Evolutionary conservation across 2,797 vertebrate genomes (phyloP).

Genomic region (Amblyraja radiata): DNA sequence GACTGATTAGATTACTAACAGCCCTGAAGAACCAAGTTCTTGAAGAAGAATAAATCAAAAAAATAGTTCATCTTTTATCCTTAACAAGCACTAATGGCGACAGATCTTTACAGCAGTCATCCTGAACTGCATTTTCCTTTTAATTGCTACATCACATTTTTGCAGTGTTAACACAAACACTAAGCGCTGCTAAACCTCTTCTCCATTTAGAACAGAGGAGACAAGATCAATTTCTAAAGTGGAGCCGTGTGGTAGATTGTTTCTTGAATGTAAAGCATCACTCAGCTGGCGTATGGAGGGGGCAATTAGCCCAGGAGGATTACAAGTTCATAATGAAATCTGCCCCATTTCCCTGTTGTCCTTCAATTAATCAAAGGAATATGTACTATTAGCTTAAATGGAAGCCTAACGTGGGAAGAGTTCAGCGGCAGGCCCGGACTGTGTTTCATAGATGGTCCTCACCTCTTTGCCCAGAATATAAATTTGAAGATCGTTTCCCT

Average conservation of each 20-base stretch:
- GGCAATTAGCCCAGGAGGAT: neutral
- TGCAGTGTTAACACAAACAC: neutral
- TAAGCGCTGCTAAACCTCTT: neutral
- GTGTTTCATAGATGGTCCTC: neutral
- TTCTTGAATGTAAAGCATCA: neutral
- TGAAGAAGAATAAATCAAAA: conserved; percentile 22
- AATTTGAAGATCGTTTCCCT: neutral
- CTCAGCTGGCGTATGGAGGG: too few species aligned
- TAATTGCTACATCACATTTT: neutral
- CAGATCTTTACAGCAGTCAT: conserved; percentile 12
- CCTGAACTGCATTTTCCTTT: conserved; percentile 1
- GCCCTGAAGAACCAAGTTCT: neutral
- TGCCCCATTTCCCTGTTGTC: neutral
- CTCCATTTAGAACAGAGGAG: neutral
- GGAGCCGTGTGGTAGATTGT: neutral
- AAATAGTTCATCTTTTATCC: conserved; percentile 7
- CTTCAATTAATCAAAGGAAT: neutral
- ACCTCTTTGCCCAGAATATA: neutral
- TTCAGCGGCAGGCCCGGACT: neutral
- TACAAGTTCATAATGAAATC: neutral
- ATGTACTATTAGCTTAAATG: neutral
- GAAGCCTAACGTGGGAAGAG: neutral
- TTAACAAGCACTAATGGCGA: conserved; percentile 24
- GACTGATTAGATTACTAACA: conserved; percentile 16
- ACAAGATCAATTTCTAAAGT: neutral